Evolutionary conservation across 2,113 vertebrate species (phyloP).

Genomic region (Todiramphus chloris): DNA sequence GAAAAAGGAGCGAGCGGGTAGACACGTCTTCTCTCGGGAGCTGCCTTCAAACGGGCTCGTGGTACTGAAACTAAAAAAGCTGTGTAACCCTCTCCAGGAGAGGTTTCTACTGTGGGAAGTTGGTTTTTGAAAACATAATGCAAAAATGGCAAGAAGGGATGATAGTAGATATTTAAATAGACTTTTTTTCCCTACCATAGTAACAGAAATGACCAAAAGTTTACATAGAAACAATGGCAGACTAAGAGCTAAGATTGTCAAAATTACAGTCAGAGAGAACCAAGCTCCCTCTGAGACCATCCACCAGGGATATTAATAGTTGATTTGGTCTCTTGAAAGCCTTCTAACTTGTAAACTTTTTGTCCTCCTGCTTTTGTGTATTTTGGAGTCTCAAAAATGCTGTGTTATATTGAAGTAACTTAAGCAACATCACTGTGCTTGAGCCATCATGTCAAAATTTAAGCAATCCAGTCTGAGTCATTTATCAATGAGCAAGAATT

Average conservation of each 20-base stretch:
- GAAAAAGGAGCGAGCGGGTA: fast-evolving
- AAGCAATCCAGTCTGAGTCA: neutral
- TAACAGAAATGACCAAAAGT: neutral
- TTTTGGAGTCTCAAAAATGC: neutral
- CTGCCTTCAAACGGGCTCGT: fast-evolving
- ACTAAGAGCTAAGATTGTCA: neutral
- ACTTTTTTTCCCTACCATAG: fast-evolving
- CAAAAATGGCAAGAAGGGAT: neutral
- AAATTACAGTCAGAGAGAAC: neutral
- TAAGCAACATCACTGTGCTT: neutral
- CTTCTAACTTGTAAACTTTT: neutral
- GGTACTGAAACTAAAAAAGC: no score
- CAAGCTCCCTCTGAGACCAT: neutral
- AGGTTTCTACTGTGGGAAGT: neutral
- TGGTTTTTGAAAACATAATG: fast-evolving
- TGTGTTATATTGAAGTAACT: neutral
- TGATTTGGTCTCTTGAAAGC: neutral
- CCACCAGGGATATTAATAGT: neutral
- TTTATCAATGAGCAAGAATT: neutral
- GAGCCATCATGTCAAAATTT: neutral
- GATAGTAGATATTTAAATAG: neutral
- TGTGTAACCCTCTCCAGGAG: fast-evolving
- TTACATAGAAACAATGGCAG: neutral
- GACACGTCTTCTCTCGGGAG: neutral
- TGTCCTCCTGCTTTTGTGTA: neutral